phyloP scores from a whole-genome alignment of 2,888 invertebrate species.

The Deroplatys truncata region DNA sequence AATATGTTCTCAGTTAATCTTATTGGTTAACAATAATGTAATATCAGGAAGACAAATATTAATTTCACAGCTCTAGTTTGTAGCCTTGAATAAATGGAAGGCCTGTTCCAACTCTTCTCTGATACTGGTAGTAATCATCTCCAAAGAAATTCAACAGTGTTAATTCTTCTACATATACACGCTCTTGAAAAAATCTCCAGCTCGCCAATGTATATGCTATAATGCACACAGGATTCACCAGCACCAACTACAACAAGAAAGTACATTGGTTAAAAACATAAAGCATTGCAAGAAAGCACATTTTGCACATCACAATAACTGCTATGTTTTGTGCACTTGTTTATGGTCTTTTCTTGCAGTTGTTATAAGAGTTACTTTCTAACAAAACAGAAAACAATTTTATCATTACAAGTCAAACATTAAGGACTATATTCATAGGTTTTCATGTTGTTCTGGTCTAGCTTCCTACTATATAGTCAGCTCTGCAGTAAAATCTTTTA shows the following conservation, averaged over 20 bases:
- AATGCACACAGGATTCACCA: conserved; percentile 86
- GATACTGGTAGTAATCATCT: conserved; percentile 79
- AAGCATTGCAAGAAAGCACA: not conserved
- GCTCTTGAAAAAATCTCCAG: conserved; percentile 87
- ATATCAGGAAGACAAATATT: not conserved
- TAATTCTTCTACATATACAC: conserved; percentile 85
- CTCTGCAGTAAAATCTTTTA: no score
- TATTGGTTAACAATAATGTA: not conserved
- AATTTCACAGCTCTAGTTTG: conserved; percentile 38
- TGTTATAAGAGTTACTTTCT: no score
- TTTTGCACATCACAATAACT: not conserved
- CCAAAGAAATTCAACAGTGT: conserved; percentile 90
- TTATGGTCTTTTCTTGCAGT: no score
- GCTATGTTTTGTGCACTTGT: no score
- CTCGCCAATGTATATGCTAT: conserved; percentile 75
- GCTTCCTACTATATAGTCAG: no score
- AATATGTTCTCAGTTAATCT: not conserved
- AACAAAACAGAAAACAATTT: no score
- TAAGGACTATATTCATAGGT: no score
- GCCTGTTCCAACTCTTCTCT: conserved; percentile 76
- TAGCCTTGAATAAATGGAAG: conserved; percentile 85
- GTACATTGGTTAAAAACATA: not conserved
- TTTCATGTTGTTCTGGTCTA: no score
- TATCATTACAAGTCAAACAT: no score
- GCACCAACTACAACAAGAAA: conserved; percentile 61